These are phyloP conservation scores for Alfaro cultratus DNA, from an alignment of 2,797 vertebrate species.

Conservation along the genomic window DNA sequence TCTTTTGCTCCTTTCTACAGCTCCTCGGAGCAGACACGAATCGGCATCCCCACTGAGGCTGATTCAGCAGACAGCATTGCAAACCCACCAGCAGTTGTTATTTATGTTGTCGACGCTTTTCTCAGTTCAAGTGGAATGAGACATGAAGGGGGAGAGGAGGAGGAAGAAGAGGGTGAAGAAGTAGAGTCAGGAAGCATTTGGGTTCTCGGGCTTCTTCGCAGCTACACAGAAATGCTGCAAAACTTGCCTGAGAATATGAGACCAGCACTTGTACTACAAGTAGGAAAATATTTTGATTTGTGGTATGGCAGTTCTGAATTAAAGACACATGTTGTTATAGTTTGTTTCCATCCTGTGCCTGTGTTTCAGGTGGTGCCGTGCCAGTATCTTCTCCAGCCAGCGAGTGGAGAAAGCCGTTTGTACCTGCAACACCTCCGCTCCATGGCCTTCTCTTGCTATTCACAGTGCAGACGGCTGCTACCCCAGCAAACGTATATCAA, in stretches of 20 bases:
- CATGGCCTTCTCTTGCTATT: conserved; percentile 95
- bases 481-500: conserved; percentile 94
- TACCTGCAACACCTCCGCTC: conserved; percentile 97
- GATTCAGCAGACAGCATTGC: conserved; percentile 89
- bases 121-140: conserved; percentile 84
- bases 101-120: conserved; percentile 97
- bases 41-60: conserved; percentile 91
- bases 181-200: conserved; percentile 89
- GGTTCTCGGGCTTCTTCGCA: conserved; percentile 94
- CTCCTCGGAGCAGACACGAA: conserved; percentile 84
- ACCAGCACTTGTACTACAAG: conserved; percentile 93
- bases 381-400: conserved; percentile 95
- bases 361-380: conserved; percentile 90
- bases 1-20: conserved; percentile 43
- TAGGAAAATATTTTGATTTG: conserved; percentile 46
- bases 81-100: conserved; percentile 91
- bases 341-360: not conserved
- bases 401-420: conserved; percentile 91
- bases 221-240: conserved; percentile 95
- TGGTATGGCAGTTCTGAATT: no score
- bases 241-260: conserved; percentile 90
- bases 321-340: not conserved
- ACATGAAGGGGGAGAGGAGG: conserved; percentile 82
- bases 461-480: conserved; percentile 91
- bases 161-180: conserved; percentile 86